Evolutionary conservation across 1,140 invertebrate genomes (phyloP), one percentile per base, ranked within the genome.

Genomic region (Drosophila santomea): DNA sequence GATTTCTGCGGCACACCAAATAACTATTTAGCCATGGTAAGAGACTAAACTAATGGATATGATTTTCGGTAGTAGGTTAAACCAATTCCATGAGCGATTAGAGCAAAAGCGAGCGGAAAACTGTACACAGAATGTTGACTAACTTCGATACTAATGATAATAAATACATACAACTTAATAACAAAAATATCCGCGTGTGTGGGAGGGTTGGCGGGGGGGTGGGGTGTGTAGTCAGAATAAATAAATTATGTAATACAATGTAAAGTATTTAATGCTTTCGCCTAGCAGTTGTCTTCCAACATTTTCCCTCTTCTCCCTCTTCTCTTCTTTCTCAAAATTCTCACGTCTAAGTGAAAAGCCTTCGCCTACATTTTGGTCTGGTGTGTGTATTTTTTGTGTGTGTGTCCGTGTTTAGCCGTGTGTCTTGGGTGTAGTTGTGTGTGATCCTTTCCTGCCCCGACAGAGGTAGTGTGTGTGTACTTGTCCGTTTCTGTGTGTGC

Each of bases 91-190:
- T 6, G 10, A 45, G 35, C 28, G 66, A 17, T 32, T 66, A 35
- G 45, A 41, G 43, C 23, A 11, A 15, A n/a, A 35, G 43, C 47
- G 14, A 43, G 39, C 50, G 20, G 62, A 78, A 69, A 78, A 41
- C 72, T 45, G 28, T 39, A 52, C 39, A 74, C 35, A 51, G 68
- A 81, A 76, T 78, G 60, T 66, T 74, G 78, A 86, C 78, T 85
- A 78, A 82, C 73, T 66, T 66, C 38, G 39, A 62, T 69, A 57
- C 48, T 62, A 75, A 69, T 63, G 39, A 60, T 76, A 85, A 85
- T 85, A 85, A 85, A 85, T 85, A 85, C 64, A 51, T 66, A 63
- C 55, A 82, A 75, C 81, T 85, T 86, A 85, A 86, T 78, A 85
- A 85, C 82, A 86, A 83, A 71, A 48, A 59, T 58, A 57, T 66